Conservation (phyloP, 2,113 vertebrate species). For the Tachysurus vachellii region DNA sequence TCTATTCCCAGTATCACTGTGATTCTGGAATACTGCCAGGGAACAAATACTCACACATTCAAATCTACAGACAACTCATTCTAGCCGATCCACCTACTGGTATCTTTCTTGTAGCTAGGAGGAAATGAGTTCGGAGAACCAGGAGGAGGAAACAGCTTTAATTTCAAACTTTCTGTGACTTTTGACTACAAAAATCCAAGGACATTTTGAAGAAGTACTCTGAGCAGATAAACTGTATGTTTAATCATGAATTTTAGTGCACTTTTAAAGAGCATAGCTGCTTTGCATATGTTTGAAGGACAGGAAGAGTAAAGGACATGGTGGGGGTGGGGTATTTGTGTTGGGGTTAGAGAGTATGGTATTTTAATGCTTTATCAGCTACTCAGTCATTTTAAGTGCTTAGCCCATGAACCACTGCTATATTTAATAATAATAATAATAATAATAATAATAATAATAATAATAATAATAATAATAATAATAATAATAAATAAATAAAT, state of each 20-base stretch:
- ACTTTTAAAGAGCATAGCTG: neutral
- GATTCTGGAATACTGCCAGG: neutral
- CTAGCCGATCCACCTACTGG: neutral
- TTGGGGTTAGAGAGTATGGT: too few relatives aligned
- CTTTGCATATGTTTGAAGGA: slow-evolving; percentile 3
- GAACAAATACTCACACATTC: neutral
- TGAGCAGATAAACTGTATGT: neutral
- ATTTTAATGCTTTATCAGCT: slow-evolving; percentile 39
- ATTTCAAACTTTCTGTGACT: neutral
- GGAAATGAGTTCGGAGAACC: neutral
- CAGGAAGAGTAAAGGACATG: slow-evolving; percentile 4
- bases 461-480: too few relatives aligned
- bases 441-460: neutral
- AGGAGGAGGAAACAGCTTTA: neutral
- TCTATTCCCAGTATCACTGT: neutral
- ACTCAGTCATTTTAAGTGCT: slow-evolving; percentile 34
- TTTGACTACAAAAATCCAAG: neutral
- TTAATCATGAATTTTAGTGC: neutral
- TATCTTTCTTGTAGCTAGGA: neutral
- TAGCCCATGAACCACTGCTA: too few relatives aligned
- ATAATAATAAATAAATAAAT: too few relatives aligned
- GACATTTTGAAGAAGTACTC: neutral
- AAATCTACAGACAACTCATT: neutral
- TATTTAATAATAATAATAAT: neutral
- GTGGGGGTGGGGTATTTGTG: too few relatives aligned